Evolutionary conservation across 2,113 vertebrate species (phyloP).

Genomic region (Thomomys bottae): DNA sequence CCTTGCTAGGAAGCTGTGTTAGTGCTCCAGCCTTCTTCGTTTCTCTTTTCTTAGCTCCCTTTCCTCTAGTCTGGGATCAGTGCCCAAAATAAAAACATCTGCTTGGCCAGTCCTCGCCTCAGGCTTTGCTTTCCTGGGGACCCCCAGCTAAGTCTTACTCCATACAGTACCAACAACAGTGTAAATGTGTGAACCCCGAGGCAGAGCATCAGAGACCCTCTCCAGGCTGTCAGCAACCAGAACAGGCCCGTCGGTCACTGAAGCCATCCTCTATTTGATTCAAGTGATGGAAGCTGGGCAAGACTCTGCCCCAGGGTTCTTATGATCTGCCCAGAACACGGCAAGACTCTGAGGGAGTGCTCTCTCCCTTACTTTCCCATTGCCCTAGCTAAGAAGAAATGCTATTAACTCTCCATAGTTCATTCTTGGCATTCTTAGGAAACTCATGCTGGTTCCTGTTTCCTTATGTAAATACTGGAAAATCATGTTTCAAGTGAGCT

Average conservation of each 20-base stretch:
- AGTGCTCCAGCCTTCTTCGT: neutral
- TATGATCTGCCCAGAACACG: neutral
- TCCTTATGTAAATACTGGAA: neutral
- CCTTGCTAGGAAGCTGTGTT: too few relatives aligned
- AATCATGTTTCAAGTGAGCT: neutral
- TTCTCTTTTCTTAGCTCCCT: neutral
- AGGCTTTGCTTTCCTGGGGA: neutral
- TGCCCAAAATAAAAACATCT: constrained; percentile 21
- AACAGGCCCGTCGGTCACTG: neutral
- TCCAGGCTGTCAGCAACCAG: neutral
- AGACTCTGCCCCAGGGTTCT: neutral
- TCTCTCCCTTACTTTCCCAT: neutral
- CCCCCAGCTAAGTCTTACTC: neutral
- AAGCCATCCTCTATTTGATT: neutral
- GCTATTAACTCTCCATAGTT: neutral
- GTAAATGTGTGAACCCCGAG: neutral
- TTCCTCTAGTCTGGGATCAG: neutral
- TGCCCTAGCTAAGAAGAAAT: neutral
- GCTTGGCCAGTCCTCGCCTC: neutral
- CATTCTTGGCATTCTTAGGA: neutral
- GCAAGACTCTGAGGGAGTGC: neutral
- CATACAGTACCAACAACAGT: neutral
- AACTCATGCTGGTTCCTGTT: neutral
- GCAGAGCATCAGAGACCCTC: neutral
- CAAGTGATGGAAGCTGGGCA: neutral